A percentile compares a stretch with the other conserved stretches of the same genome.
phyloP scores from a whole-genome alignment of 1,140 invertebrate genomes.

The Akabosia matsudoensis region DNA sequence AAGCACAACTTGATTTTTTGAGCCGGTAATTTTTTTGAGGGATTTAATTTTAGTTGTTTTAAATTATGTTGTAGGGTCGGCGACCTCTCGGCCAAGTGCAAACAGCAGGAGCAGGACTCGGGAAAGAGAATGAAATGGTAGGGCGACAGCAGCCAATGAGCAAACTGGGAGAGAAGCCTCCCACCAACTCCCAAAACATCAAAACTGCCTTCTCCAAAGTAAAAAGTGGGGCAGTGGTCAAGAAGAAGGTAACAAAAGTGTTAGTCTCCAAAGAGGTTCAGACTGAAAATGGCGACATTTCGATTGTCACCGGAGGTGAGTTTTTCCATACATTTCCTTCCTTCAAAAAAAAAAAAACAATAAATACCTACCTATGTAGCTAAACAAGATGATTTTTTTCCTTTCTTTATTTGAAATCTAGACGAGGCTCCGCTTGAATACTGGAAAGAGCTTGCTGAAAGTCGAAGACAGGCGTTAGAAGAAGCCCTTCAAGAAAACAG shows the following conservation, averaged over 20 bases:
- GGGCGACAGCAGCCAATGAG: slow-evolving; percentile 3
- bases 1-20: background rate
- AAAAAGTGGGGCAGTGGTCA: background rate
- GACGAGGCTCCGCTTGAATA: slow-evolving; percentile 27
- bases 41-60: background rate
- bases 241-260: background rate
- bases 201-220: slow-evolving; percentile 7
- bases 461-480: slow-evolving; percentile 24
- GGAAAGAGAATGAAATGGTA: slow-evolving; percentile 19
- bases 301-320: slow-evolving; percentile 33
- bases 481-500: slow-evolving; percentile 27
- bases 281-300: slow-evolving; percentile 22
- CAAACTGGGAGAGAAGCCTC: slow-evolving; percentile 1
- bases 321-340: background rate
- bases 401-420: background rate
- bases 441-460: slow-evolving; percentile 33
- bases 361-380: background rate
- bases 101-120: background rate
- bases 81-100: background rate
- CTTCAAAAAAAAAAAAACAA: too few relatives aligned
- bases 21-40: background rate
- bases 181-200: background rate
- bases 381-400: background rate
- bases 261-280: background rate
- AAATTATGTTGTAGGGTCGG: background rate